Base-by-base conservation (phyloP, 2,113 vertebrate species). In the Sisor rabdophorus region DNA sequence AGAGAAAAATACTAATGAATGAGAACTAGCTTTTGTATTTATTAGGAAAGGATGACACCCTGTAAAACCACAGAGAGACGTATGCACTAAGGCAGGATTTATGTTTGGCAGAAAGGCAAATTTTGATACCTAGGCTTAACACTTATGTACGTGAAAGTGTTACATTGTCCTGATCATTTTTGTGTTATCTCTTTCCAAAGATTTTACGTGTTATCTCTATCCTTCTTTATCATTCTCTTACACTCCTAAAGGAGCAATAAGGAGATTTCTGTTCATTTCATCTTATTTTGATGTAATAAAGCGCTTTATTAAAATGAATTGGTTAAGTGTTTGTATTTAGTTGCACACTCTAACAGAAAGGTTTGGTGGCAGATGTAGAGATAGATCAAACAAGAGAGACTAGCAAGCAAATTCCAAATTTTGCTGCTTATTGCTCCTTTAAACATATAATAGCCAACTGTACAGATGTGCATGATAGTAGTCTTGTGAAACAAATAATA, bases 1-100 rank as follows among this genome's bases (percentile, higher is more conserved):
- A 89, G 90, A 92, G 80, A 93, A 95, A 80, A 94, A 95, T 78
- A 85, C 91, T 83, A 92, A 80, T 76, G 92, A 98, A 78, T 95
- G 91, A 92, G 26, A 78, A 47, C 36, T 24, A 52, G 75, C 47
- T 64, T 76, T 71, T 79, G 76, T 79, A 64, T 73, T 76, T 77
- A 84, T 68, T 75, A n/a, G 28, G 44, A 32, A 80, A 26, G n/a
- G 71, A 70, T 58, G 81, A 84, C 59, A 73, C 65, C 40, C 53
- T 80, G 73, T 85, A 79, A 84, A 82, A 84, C 65, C 68, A 56
- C 32, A 40, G 50, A 78, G 60, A 71, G 67, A 83, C 48, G 19
- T 69, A 68, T 68, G 61, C 71, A 70, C 20, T 67, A 32, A 74
- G 55, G 76, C 73, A 54, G 63, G 70, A 76, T 52, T 74, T 36